Evolutionary conservation across 2,113 vertebrate genomes (phyloP), one percentile per base, ranked within the genome.

Genomic region (Prunella fulvescens): DNA sequence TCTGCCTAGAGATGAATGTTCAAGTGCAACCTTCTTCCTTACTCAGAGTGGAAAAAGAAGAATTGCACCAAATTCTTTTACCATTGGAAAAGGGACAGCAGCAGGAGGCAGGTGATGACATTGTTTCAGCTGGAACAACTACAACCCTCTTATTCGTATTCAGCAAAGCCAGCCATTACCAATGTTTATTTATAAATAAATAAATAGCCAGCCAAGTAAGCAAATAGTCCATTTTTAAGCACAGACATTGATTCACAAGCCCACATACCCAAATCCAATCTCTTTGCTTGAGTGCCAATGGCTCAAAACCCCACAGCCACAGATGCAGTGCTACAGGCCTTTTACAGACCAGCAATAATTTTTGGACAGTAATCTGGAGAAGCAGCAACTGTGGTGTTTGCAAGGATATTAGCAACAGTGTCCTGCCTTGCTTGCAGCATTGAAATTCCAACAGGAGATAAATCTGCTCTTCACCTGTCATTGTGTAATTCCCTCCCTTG

Each of bases 371-470:
- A 61, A 96, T 91, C 51, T 86, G 81, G 71, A 91, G 81, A 95
- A 91, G 90, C 81, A 92, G 88, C 61, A 92, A 94, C 71, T 78
- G 93, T 91, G 88, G 88, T 92, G 90, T 94, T 96, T 93, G 92
- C 60, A 96, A 96, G 61, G 78, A 95, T 97, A 95, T 96, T 96
- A 97, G 95, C 95, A 95, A 96, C 94, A 93, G 85, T 92, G 94
- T 88, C 97, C 93, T 96, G 94, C 78, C 79, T 96, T 54, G 93
- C 91, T 96, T 73, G 77, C 93, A 95, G 96, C 92, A 95, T 51
- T 97, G 96, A 95, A 97, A 96, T 96, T 96, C 86, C 94, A 92
- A 94, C 44, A 93, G 71, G 95, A 97, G 88, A 96, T 69, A 96
- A 93, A 92, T 93, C 77, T 95, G 93, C 88, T 96, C 84, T 81